These are phyloP conservation scores for Lepidocyrtinus sp. DNA, from an alignment of 2,888 invertebrate genomes.

Conservation along the genomic window DNA sequence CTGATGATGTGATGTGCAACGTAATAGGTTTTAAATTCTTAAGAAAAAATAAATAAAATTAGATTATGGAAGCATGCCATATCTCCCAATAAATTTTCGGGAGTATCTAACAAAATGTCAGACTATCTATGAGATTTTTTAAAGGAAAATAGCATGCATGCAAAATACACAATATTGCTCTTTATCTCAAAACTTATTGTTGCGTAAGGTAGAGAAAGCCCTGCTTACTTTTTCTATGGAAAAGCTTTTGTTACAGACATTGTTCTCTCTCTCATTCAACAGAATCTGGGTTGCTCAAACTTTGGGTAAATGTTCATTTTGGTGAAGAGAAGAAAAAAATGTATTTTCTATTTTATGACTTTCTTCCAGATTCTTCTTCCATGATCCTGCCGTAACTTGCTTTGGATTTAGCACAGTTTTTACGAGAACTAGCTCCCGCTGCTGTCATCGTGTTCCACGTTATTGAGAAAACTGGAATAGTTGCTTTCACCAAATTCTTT, in stretches of 20 bases:
- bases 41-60: not conserved
- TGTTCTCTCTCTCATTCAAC: no score
- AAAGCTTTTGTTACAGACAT: no score
- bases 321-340: not conserved
- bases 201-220: conserved; percentile 12
- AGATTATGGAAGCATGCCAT: no score
- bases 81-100: no score
- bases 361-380: not conserved
- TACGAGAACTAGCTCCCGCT: not conserved
- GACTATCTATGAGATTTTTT: no score
- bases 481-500: not conserved
- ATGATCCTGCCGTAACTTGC: not conserved
- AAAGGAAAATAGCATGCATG: not conserved
- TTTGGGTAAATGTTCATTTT: not conserved
- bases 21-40: not conserved
- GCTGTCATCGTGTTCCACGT: not conserved
- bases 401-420: not conserved
- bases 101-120: no score
- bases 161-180: not conserved
- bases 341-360: not conserved
- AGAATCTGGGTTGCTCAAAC: no score
- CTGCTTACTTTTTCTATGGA: not conserved
- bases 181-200: conserved; percentile 4
- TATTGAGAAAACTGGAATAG: not conserved
- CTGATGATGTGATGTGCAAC: not conserved